phyloP scores from a whole-genome alignment of 2,797 vertebrate species.

The Spea hammondii region DNA sequence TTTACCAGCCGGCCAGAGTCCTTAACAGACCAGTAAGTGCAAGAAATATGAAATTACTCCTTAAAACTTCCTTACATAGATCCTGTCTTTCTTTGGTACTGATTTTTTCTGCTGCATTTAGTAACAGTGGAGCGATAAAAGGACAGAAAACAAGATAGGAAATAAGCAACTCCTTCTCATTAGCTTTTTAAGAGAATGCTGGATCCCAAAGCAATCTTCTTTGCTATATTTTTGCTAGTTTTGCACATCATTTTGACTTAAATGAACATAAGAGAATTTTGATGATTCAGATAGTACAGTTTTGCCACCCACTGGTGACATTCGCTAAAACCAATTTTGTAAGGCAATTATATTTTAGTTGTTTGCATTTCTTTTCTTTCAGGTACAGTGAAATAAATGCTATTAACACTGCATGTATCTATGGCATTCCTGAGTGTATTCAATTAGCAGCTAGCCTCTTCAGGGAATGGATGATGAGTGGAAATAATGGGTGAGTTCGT shows the following conservation, averaged over 20 bases:
- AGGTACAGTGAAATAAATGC: constrained; percentile 85
- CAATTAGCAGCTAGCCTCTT: constrained; percentile 60
- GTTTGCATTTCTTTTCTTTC: constrained; percentile 1
- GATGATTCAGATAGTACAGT: background rate
- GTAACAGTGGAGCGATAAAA: too few relatives aligned
- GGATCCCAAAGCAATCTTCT: too few relatives aligned
- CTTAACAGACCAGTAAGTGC: constrained; percentile 81
- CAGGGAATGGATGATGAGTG: constrained; percentile 65
- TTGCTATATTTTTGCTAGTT: too few relatives aligned
- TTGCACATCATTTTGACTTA: too few relatives aligned
- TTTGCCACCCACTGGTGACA: background rate
- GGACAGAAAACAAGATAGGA: too few relatives aligned
- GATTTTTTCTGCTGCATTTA: too few relatives aligned
- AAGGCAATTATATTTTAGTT: background rate
- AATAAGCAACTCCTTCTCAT: too few relatives aligned
- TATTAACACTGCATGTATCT: constrained; percentile 73
- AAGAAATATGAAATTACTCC: background rate
- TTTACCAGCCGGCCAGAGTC: constrained; percentile 59
- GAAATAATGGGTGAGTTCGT: constrained; percentile 72
- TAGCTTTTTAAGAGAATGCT: too few relatives aligned
- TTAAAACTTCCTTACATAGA: too few relatives aligned
- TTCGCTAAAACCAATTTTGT: too few relatives aligned
- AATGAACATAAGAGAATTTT: background rate
- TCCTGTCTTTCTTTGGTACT: too few relatives aligned
- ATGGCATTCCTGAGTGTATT: constrained; percentile 65